Percentiles rank a stretch among this genome's conserved stretches.
These are phyloP conservation scores for Grallaria varia DNA, from an alignment of 2,113 vertebrate species.

Conservation along the genomic window DNA sequence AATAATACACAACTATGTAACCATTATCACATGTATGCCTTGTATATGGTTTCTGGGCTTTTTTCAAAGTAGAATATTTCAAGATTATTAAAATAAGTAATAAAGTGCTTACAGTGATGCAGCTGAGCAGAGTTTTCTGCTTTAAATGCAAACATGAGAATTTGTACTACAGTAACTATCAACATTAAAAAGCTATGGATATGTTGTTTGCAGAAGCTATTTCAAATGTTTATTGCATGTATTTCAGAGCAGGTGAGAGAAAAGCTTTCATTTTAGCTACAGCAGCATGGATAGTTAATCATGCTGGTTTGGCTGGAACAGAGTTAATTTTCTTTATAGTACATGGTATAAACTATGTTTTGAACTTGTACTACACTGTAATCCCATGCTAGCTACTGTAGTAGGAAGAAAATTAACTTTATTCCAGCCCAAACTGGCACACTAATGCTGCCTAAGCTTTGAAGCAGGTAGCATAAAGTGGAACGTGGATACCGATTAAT, in stretches of 20 bases:
- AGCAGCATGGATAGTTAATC: too few relatives aligned
- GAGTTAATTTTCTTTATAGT: background rate
- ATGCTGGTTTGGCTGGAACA: background rate
- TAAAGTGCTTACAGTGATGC: background rate
- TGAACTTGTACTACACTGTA: fast-evolving
- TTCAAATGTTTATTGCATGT: background rate
- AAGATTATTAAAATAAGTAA: background rate
- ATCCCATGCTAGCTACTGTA: background rate
- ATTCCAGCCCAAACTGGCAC: background rate
- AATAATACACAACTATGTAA: background rate
- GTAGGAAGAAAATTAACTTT: background rate
- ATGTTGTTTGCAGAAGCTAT: background rate
- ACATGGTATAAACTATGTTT: background rate
- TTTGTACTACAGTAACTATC: background rate
- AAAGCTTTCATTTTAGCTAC: background rate
- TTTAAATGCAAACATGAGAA: background rate
- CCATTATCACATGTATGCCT: background rate
- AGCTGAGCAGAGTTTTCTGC: background rate
- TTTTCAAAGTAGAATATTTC: background rate
- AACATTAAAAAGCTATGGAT: background rate
- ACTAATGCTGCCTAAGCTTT: background rate
- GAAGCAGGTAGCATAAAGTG: background rate
- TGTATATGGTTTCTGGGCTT: background rate
- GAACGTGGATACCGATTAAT: background rate
- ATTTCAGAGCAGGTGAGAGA: background rate